Base-by-base conservation (phyloP, 2,888 invertebrate genomes). In the Xestobium rufovillosum region DNA sequence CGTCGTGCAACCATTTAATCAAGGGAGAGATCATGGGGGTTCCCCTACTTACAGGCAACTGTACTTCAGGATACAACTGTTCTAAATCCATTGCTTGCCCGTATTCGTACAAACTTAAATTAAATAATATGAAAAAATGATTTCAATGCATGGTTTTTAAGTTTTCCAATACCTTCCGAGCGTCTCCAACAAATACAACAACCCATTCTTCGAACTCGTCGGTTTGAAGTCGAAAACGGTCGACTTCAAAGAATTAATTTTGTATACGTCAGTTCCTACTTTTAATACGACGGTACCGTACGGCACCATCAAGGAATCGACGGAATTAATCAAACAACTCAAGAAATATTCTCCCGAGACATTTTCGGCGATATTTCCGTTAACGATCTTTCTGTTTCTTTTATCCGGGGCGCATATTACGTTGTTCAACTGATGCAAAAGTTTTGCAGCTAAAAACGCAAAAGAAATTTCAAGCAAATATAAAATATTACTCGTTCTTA, bases 301-400 rank as follows among this genome's bases (percentile, higher is more conserved):
- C 6, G 23, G 23, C n/a, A 19, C n/a, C 23, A 19, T 8, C 6
- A n/a, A 19, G 6, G 23, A 6, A 19, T 19, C n/a, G 23, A 8
- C 6, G 23, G 23, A 55, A 70, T 71, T 84, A 58, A 86, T 61
- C 10, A 89, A 65, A 58, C 88, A 89, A 57, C 88, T 88, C 1
- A 85, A 84, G 56, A 88, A 87, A 59, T 94, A 94, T 49, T 87
- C 88, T 2, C 91, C 83, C 0, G 89, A 88, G 1, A 78, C 83
- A 2, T 73, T 59, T 42, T 72, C 66, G 0, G n/a, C n/a, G n/a
- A n/a, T n/a, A n/a, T n/a, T n/a, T n/a, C n/a, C n/a, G n/a, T n/a
- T n/a, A n/a, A 80, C 77, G 10, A 73, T 68, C 0, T 75, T 63
- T 1, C 76, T 71, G 30, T 76, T 74, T 90, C 89, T n/a, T n/a